Evolutionary conservation across 2,797 vertebrate species (phyloP), one percentile per base, ranked within the genome.

Genomic region (Gymnopithys bicolor): DNA sequence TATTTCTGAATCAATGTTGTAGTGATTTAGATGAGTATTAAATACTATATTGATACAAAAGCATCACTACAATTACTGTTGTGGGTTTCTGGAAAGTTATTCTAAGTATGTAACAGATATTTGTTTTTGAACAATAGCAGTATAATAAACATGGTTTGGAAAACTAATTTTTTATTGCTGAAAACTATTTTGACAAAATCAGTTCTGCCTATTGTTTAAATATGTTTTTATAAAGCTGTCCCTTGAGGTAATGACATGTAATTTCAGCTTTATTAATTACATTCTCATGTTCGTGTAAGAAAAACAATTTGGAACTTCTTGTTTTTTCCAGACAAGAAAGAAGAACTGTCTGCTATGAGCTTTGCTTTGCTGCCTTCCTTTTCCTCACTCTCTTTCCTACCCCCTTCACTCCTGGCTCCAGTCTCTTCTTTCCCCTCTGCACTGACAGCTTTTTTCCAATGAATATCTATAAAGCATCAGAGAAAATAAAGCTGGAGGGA

Each of bases 361-460:
- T 71, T 89, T 78, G n/a, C 66, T 78, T 79, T 74, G 37, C 64
- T 70, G 7, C 56, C n/a, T 80, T 51, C 32, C 30, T 64, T 91
- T 92, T 84, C 69, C 69, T 93, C 11, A 7, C 32, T 49, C 86
- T 89, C 45, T 93, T 88, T 35, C 49, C 53, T 19, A 53, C 15
- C 11, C 52, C 37, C 13, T 6, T 48, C 68, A 70, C 22, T 93
- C n/a, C 25, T 84, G 89, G 91, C 82, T 35, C 4, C 13, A 41
- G 25, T 62, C 49, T 80, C 64, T 68, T 89, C 52, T 83, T 92
- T 91, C 56, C 49, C 6, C 10, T 87, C 46, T 71, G 19, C 32
- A 33, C 23, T 76, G 84, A 80, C 75, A 84, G 41, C 28, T 60
- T 92, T 95, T 93, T 94, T 91, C 81, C 87, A 60, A 19, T 59